Evolutionary conservation across 2,113 vertebrate genomes (phyloP).

Genomic region (Ceratotherium simum): DNA sequence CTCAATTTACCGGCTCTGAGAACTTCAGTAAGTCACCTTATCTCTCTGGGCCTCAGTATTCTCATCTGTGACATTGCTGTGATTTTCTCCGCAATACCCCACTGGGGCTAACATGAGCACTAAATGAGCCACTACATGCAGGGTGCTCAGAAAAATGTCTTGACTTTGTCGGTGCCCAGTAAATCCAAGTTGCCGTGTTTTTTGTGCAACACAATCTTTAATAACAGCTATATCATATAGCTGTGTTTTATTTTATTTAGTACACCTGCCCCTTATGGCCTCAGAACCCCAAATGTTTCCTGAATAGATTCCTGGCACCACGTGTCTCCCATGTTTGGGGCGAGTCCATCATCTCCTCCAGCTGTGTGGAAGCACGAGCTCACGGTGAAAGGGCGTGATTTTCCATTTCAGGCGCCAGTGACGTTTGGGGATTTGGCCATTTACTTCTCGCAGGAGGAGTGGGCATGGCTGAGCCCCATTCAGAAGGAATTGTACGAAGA

Average conservation of each 20-base stretch:
- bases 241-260: background rate
- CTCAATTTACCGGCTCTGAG: background rate
- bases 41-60: background rate
- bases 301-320: background rate
- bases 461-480: slow-evolving; percentile 64
- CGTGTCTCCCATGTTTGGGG: rapidly evolving
- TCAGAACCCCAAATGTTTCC: background rate
- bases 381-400: rapidly evolving
- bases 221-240: rapidly evolving
- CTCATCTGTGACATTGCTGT: no score
- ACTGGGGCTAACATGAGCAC: background rate
- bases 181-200: background rate
- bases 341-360: rapidly evolving
- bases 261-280: background rate
- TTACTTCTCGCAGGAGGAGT: slow-evolving; percentile 77
- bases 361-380: rapidly evolving
- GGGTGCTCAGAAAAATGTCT: background rate
- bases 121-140: rapidly evolving
- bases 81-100: no score
- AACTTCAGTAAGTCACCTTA: background rate
- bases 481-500: slow-evolving; percentile 68
- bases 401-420: slow-evolving; percentile 64
- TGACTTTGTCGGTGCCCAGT: background rate
- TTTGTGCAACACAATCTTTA: background rate
- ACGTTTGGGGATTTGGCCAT: slow-evolving; percentile 72